Base-by-base conservation (phyloP, 2,113 vertebrate species). In the Budorcas taxicolor region DNA sequence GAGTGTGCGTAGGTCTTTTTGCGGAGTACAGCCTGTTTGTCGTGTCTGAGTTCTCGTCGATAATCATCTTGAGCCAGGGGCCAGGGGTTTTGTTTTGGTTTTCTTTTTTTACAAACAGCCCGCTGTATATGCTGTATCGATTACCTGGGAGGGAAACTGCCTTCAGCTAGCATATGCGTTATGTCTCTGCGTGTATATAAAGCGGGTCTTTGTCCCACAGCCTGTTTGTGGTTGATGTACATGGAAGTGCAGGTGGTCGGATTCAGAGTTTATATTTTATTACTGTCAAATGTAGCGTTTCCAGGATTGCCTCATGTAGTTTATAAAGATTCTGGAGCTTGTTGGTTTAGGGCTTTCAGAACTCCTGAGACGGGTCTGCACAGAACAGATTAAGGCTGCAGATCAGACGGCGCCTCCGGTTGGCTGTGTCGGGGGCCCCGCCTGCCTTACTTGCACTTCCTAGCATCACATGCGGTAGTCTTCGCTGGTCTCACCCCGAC, bases 381-480 rank as follows among this genome's bases (percentile, higher is more conserved):
- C 62, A 62, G 87, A 84, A 17, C 52, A 47, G 52, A 33, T 45
- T 23, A 19, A 7, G 81, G n/a, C 11, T 40, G 31, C 5, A 47
- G 2, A 13, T 50, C 9, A n/a, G 55, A 3, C 0, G 3, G 27
- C 10, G 31, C 33, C 31, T 52, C 52, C 5, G 31, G 5, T 2
- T 16, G 16, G 16, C 9, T 1, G 21, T 62, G 15, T 11, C 19
- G 6, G 55, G 50, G 52, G 3, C 40, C 7, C 89, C 1, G 6
- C 3, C 36, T 29, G 50, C 36, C 58, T 82, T 9, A 0, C 31
- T 16, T 45, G 58, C 0, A 0, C 45, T 17, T 12, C 50, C 50
- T 7, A 19, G 58, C 12, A 3, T 27, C 0, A 0, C 6, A 0
- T 19, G 12, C 2, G 0, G 7, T 31, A 36, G 23, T 31, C 36